Evolutionary conservation across 2,888 invertebrate species (phyloP).

Genomic region (Pyrgus malvae): DNA sequence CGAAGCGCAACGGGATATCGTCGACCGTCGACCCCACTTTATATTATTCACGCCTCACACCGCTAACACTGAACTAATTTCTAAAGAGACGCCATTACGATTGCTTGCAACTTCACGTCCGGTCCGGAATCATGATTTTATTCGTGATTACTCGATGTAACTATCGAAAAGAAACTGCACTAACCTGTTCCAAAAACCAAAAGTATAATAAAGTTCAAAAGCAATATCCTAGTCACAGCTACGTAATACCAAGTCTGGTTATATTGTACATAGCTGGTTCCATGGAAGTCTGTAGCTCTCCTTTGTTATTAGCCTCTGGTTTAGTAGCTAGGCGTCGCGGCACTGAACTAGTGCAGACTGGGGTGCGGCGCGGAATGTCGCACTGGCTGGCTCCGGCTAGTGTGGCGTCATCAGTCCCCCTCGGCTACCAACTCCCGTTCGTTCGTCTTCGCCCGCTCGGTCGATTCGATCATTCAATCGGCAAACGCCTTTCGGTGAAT

Average conservation of each 20-base stretch:
- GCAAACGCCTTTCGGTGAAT: background rate
- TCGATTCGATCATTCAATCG: conserved; percentile 14
- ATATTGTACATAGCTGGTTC: conserved; percentile 10
- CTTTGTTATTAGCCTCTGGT: conserved; percentile 12
- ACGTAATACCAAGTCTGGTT: conserved; percentile 1
- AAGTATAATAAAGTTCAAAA: conserved; percentile 16
- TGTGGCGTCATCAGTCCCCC: conserved; percentile 17
- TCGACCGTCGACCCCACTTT: background rate
- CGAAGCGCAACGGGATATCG: background rate
- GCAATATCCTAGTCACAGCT: conserved; percentile 18
- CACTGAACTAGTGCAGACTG: conserved; percentile 5
- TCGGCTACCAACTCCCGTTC: background rate
- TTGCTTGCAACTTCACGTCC: conserved; percentile 8
- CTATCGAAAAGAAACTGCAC: conserved; percentile 17
- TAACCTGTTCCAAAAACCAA: conserved; percentile 17
- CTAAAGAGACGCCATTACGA: conserved; percentile 14
- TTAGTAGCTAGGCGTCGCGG: conserved; percentile 9
- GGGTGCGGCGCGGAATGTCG: conserved; percentile 20
- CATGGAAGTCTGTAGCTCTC: background rate
- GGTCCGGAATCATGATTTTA: background rate
- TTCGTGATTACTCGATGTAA: conserved; percentile 5
- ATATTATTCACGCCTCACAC: conserved; percentile 1
- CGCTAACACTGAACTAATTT: conserved; percentile 8
- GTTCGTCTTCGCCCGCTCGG: background rate
- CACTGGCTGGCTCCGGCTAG: background rate